Evolutionary conservation across 2,797 vertebrate genomes (phyloP).

Genomic region (Poliocrania exsul): DNA sequence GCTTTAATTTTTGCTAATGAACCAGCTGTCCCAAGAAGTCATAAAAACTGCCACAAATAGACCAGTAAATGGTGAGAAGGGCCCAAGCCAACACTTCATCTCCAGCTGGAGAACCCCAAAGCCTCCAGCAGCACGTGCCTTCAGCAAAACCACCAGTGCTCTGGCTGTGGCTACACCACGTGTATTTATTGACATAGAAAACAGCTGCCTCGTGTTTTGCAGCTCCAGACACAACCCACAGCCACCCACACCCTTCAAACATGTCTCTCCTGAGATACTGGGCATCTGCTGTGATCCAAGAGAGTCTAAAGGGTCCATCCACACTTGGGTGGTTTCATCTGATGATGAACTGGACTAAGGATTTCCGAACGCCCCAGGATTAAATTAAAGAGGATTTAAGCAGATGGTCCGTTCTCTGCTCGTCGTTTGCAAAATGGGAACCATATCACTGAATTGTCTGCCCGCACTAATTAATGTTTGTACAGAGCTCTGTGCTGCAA

Average conservation of each 20-base stretch:
- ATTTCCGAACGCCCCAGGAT: neutral
- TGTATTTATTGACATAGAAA: constrained; percentile 29
- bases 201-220: neutral
- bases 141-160: neutral
- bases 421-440: constrained; percentile 20
- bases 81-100: neutral
- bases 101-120: neutral
- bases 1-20: neutral
- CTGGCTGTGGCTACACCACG: neutral
- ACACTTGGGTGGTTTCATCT: fast-evolving
- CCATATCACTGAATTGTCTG: neutral
- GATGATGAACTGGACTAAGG: neutral
- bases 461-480: constrained; percentile 64
- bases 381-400: constrained; percentile 51
- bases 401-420: constrained; percentile 33
- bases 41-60: neutral
- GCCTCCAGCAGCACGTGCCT: neutral
- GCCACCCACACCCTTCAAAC: neutral
- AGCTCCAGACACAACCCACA: neutral
- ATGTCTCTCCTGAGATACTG: neutral
- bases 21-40: neutral
- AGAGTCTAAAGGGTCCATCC: neutral
- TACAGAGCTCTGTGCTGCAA: constrained; percentile 51
- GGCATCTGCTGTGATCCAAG: neutral
- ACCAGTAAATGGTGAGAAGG: neutral